Conservation (phyloP, 2,113 vertebrate species). For the Sterrhoptilus dennistouni region DNA sequence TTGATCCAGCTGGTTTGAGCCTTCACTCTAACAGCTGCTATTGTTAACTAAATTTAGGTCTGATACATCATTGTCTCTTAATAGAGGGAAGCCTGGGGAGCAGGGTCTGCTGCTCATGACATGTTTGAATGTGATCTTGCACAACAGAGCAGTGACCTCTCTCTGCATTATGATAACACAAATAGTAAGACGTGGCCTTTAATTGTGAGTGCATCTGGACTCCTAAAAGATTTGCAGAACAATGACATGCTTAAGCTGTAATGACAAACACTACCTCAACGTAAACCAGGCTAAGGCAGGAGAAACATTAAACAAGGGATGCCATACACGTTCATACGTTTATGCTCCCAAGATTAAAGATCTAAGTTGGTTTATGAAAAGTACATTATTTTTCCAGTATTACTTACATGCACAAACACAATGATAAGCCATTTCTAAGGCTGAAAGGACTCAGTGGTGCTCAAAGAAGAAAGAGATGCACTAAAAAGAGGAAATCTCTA, state of each 20-base stretch:
- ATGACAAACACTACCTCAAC: neutral
- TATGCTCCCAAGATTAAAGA: neutral
- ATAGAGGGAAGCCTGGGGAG: neutral
- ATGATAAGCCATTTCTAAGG: neutral
- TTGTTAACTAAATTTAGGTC: conserved; percentile 53
- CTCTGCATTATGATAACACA: neutral
- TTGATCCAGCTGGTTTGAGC: neutral
- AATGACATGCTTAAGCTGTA: neutral
- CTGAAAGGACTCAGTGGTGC: neutral
- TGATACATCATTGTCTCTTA: neutral
- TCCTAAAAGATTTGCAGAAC: conserved; percentile 25
- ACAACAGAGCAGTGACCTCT: conserved; percentile 22
- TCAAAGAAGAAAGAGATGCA: neutral
- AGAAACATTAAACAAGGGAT: neutral
- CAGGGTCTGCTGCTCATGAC: accelerated
- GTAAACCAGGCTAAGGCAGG: neutral
- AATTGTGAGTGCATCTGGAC: conserved; percentile 14
- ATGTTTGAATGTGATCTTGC: neutral
- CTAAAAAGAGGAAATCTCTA: neutral
- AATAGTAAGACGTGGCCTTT: neutral
- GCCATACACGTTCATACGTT: neutral
- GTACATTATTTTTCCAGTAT: neutral
- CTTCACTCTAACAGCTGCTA: neutral
- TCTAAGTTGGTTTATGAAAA: neutral
- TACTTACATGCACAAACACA: neutral